Evolutionary conservation across 2,888 invertebrate species (phyloP).

Genomic region (Hirtodrosophila confusa): DNA sequence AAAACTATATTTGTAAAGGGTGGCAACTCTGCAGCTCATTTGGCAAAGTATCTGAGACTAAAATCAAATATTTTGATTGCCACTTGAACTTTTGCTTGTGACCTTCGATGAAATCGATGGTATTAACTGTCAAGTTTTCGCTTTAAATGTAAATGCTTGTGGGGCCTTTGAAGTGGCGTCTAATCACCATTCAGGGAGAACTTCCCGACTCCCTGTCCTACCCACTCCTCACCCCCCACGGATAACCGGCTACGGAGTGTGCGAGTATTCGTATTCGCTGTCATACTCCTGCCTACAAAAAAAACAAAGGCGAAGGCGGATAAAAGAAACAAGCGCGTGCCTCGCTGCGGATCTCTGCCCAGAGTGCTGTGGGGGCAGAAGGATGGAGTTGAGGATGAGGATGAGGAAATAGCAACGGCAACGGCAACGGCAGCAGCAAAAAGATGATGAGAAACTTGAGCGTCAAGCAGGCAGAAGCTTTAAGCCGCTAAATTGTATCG

Average conservation of each 20-base stretch:
- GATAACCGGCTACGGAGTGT: slow-evolving; percentile 1
- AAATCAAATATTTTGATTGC: slow-evolving; percentile 20
- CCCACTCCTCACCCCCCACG: not conserved
- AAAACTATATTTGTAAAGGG: too few species aligned
- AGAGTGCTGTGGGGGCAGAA: not conserved
- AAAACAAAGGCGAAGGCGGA: slow-evolving; percentile 64
- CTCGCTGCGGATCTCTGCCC: slow-evolving; percentile 43
- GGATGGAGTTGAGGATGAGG: not conserved
- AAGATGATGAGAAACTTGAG: slow-evolving; percentile 76
- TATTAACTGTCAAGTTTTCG: slow-evolving; percentile 49
- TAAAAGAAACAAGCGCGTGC: slow-evolving; percentile 68
- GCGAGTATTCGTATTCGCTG: slow-evolving; percentile 4
- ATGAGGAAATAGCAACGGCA: slow-evolving; percentile 31
- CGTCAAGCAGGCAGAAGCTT: slow-evolving; percentile 79
- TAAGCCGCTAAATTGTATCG: slow-evolving; percentile 80
- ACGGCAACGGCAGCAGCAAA: slow-evolving; percentile 23
- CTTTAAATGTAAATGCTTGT: slow-evolving; percentile 49
- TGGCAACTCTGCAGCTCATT: too few species aligned
- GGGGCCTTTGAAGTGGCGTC: slow-evolving; percentile 63
- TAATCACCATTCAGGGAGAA: slow-evolving; percentile 52
- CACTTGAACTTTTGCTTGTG: slow-evolving; percentile 48
- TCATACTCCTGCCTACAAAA: slow-evolving; percentile 9
- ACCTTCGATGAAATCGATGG: slow-evolving; percentile 47
- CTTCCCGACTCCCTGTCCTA: not conserved
- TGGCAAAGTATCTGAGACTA: too few species aligned